A percentile compares a stretch with the other conserved stretches of the same genome.
Evolutionary conservation across 2,888 invertebrate genomes (phyloP).

Genomic region (Blastobasis adustella): DNA sequence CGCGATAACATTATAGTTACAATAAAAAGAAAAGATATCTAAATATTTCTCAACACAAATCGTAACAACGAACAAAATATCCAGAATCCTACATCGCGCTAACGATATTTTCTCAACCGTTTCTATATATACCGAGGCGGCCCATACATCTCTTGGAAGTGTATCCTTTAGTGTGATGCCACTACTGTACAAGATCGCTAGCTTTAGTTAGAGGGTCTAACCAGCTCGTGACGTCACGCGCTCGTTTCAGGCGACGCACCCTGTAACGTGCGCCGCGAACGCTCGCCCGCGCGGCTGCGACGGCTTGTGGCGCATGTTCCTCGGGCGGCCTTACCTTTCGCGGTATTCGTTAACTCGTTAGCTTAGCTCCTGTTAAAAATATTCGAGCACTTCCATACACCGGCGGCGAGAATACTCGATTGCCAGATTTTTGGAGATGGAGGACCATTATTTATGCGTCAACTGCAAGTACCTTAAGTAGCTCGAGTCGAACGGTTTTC

Average conservation of each 20-base stretch:
- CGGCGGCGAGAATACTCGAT: conserved; percentile 75
- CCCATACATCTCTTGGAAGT: conserved; percentile 48
- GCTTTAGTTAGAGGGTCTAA: conserved; percentile 76
- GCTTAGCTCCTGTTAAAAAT: conserved; percentile 81
- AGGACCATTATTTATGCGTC: too few relatives aligned
- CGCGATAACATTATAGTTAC: too few relatives aligned
- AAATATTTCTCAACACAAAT: too few relatives aligned
- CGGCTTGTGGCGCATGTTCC: conserved; percentile 72
- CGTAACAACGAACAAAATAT: too few relatives aligned
- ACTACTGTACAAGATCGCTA: conserved; percentile 79
- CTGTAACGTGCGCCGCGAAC: conserved; percentile 73
- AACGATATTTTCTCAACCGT: conserved; percentile 25
- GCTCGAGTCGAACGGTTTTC: too few relatives aligned
- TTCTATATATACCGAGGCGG: conserved; percentile 27
- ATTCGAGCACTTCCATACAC: conserved; percentile 78
- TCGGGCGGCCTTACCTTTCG: conserved; percentile 71
- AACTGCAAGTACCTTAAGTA: too few relatives aligned
- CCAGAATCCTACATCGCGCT: conserved; percentile 40
- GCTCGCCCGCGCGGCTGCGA: conserved; percentile 80
- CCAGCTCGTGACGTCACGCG: conserved; percentile 79
- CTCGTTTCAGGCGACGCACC: conserved; percentile 67
- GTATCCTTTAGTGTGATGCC: conserved; percentile 81
- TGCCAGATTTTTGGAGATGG: conserved; percentile 57
- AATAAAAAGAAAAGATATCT: too few relatives aligned
- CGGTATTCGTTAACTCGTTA: conserved; percentile 75